phyloP scores from a whole-genome alignment of 1,140 invertebrate species.

The Archegozetes longisetosus region DNA sequence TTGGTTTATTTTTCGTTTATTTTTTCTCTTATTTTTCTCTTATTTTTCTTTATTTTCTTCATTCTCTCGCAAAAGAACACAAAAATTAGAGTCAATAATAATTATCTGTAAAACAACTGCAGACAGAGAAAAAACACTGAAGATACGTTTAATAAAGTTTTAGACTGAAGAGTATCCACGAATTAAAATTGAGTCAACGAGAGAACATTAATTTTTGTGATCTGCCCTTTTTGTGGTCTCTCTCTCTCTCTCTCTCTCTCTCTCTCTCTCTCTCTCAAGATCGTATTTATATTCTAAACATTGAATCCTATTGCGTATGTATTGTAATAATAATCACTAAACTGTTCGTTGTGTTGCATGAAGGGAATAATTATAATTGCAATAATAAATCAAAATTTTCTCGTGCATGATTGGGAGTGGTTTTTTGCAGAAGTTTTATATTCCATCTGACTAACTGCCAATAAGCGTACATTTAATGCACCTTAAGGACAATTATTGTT shows the following conservation, averaged over 20 bases:
- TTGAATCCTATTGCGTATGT: not conserved
- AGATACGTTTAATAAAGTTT: too few relatives aligned
- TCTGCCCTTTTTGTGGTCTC: not conserved
- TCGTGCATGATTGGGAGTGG: not conserved
- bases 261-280: not conserved
- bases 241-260: not conserved
- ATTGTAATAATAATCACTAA: not conserved
- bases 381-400: not conserved
- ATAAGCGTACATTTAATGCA: not conserved
- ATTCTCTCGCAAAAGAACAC: too few relatives aligned
- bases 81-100: too few relatives aligned
- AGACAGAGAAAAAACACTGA: too few relatives aligned
- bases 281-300: not conserved
- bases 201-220: not conserved
- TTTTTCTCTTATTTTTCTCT: too few relatives aligned
- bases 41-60: too few relatives aligned
- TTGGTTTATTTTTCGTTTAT: too few relatives aligned
- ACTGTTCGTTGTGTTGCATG: not conserved
- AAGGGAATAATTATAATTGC: not conserved
- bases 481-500: not conserved
- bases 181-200: not conserved
- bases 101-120: too few relatives aligned
- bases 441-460: not conserved
- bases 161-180: too few relatives aligned
- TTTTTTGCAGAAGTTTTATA: too few relatives aligned